Conservation (phyloP, 2,113 vertebrate species). For the Hoplias malabaricus region DNA sequence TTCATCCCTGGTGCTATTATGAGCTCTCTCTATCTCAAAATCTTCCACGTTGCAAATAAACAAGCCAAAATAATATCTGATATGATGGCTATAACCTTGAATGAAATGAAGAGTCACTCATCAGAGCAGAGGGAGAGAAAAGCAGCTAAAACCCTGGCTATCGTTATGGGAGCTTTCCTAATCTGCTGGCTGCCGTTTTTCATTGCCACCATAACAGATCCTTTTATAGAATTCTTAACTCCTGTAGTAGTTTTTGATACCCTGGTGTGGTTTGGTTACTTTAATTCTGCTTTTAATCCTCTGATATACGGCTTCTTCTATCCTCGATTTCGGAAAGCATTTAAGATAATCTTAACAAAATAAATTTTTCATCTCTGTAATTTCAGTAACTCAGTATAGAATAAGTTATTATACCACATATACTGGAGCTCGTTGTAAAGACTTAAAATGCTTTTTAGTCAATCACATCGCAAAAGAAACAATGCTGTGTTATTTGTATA, state of each 20-base stretch:
- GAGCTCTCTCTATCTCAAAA: conserved; percentile 35
- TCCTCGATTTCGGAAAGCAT: conserved; percentile 28
- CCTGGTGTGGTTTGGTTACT: conserved; percentile 39
- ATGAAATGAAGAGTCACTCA: background rate
- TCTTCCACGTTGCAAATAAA: conserved; percentile 26
- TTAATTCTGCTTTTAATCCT: conserved; percentile 31
- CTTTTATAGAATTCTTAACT: conserved; percentile 13
- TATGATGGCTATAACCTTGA: background rate
- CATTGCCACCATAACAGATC: conserved; percentile 3
- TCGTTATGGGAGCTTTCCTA: conserved; percentile 35
- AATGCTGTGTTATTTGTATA: too few species aligned
- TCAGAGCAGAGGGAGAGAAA: conserved; percentile 34
- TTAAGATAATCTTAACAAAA: conserved; percentile 12
- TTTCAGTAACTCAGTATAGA: background rate
- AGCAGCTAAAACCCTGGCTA: conserved; percentile 36
- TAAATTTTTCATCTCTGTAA: background rate
- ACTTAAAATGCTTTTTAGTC: too few species aligned
- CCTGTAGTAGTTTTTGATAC: conserved; percentile 19
- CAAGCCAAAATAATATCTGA: conserved; percentile 26
- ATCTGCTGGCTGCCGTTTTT: conserved; percentile 38
- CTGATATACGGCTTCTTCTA: conserved; percentile 39
- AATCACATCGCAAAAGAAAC: too few species aligned
- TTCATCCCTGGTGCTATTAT: conserved; percentile 30
- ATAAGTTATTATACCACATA: background rate
- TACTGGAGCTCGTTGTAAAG: background rate